Conservation (phyloP, 1,140 invertebrate genomes). For the roundworm (Caenorhabditis elegans) region DNA sequence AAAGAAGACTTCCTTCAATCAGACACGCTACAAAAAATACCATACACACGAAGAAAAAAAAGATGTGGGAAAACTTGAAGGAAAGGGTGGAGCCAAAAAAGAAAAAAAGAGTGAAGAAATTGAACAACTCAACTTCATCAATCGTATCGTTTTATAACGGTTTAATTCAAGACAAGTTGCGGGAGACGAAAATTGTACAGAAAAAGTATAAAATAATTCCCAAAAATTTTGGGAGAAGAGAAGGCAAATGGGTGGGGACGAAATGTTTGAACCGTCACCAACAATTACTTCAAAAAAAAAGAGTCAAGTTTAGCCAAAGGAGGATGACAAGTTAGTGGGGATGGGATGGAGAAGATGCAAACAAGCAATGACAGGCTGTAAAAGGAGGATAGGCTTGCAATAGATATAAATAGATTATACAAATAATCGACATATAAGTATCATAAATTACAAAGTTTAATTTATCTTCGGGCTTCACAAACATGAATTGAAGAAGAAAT, state of each 20-base stretch:
- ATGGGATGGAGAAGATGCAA: not conserved
- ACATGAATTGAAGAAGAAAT: not conserved
- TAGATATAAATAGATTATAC: not conserved
- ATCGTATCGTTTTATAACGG: not conserved
- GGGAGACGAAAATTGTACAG: slow-evolving; percentile 4
- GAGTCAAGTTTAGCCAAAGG: too few relatives aligned
- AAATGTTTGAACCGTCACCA: slow-evolving; percentile 14
- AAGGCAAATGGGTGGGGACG: not conserved
- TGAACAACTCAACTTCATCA: not conserved
- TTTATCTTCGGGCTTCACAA: not conserved
- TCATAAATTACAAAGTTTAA: not conserved
- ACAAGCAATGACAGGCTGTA: not conserved
- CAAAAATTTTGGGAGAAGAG: too few relatives aligned
- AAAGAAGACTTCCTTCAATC: not conserved
- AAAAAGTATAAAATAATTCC: too few relatives aligned
- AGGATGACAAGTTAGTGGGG: not conserved
- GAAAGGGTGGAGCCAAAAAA: not conserved
- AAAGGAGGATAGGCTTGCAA: too few relatives aligned
- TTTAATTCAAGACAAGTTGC: not conserved
- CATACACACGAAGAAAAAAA: not conserved
- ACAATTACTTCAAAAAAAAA: not conserved
- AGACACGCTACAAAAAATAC: slow-evolving; percentile 15
- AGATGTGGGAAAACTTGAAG: too few relatives aligned
- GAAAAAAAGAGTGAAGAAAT: not conserved
- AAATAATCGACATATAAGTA: not conserved